A percentile compares a stretch with the other conserved stretches of the same genome.
Conservation (phyloP, 2,113 vertebrate species). For the Carassius carassius region DNA sequence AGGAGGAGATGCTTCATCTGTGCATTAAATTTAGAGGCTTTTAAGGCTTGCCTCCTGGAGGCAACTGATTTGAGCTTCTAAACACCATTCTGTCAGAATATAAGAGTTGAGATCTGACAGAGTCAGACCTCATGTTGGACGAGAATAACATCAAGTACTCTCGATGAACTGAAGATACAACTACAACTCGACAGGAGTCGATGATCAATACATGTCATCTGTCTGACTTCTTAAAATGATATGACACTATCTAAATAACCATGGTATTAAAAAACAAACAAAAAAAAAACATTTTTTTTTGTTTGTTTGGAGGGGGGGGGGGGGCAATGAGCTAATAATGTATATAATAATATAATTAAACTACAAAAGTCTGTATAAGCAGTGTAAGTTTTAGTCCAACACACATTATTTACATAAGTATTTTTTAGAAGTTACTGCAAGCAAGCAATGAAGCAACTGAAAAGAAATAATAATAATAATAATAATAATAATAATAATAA, state of each 20-base stretch:
- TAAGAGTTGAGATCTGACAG: background rate
- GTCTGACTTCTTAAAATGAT: background rate
- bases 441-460: background rate
- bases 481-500: background rate
- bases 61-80: background rate
- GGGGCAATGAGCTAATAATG: no score
- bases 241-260: background rate
- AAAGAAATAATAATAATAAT: no score
- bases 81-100: conserved; percentile 9
- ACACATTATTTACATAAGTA: no score
- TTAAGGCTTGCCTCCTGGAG: conserved; percentile 1
- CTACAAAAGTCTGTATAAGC: background rate
- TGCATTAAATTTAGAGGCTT: conserved; percentile 7
- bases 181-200: background rate
- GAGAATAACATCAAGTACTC: conserved; percentile 26
- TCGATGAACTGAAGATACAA: conserved; percentile 16
- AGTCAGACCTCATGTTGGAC: conserved; percentile 18
- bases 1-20: conserved; percentile 31
- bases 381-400: background rate
- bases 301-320: background rate
- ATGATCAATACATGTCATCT: conserved; percentile 6
- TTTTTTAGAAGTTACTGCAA: background rate
- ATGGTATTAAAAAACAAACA: background rate
- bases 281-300: background rate
- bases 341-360: background rate